Base-by-base conservation (phyloP, 2,888 invertebrate genomes). In the Drosophila kokeensis region DNA sequence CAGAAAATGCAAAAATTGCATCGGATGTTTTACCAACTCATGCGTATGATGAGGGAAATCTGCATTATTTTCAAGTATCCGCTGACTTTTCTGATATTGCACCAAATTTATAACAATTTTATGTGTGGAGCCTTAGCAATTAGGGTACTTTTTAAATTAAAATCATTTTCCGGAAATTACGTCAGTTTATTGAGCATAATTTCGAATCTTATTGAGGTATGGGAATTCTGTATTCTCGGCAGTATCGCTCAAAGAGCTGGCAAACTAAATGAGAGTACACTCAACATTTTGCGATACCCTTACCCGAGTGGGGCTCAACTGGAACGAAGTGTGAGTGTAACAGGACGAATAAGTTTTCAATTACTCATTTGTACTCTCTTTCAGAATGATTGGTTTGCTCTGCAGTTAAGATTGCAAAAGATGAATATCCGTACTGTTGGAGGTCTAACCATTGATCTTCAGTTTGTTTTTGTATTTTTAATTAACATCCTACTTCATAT, bases 381-480 rank as follows among this genome's bases (percentile, higher is more conserved):
- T 13, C 32, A 80, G 79, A 50, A 55, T n/a, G 50, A 78, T 6
- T 71, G 74, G 70, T 34, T 81, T 13, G 63, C 63, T 0, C 34
- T 80, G 24, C 79, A 81, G 10, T 18, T 81, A 8, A 62, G 66
- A 0, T 52, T 54, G 40, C 63, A 65, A 50, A 69, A 78, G 24
- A 74, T 57, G 0, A 21, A 58, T 10, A 2, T 78, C 13, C 13
- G 48, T 0, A 11, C 60, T 4, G 71, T 63, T 29, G 81, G 69
- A 0, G 40, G 45, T 8, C 42, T 54, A 18, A 58, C 24, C 11
- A 34, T 83, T 11, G 59, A 81, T 52, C 49, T 34, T 1, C 36
- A 58, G 0, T 6, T 71, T 8, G 48, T 40, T 0, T 79, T 83
- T 63, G 4, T 21, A 13, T 30, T 62, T 15, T 0, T 60, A 10